These are phyloP conservation scores for Urocolius indicus DNA, from an alignment of 2,113 vertebrate species.

Conservation along the genomic window DNA sequence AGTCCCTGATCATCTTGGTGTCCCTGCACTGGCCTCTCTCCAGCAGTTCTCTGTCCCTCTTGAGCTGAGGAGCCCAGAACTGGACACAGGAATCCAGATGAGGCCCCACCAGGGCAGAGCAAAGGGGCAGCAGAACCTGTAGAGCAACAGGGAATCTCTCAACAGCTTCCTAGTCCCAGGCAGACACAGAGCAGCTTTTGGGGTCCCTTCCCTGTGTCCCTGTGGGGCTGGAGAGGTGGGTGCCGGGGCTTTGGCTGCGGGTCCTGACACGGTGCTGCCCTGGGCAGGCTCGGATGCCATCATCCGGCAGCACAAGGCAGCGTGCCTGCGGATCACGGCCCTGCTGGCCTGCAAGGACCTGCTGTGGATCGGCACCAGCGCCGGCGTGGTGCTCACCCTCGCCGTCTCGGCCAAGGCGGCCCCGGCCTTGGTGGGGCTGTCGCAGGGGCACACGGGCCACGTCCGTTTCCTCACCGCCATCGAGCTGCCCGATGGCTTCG, in stretches of 20 bases:
- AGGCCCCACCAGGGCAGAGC: no score
- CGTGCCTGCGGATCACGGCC: slow-evolving; percentile 94
- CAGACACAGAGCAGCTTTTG: background rate
- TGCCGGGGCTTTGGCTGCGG: no score
- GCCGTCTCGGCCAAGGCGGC: slow-evolving; percentile 79
- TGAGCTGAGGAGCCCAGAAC: no score
- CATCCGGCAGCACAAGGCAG: slow-evolving; percentile 97
- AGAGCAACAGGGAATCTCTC: background rate
- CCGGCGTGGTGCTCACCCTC: slow-evolving; percentile 93
- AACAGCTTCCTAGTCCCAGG: background rate
- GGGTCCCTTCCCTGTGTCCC: accelerated
- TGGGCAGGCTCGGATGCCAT: slow-evolving; percentile 90
- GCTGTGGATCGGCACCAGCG: slow-evolving; percentile 97
- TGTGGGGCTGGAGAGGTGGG: no score
- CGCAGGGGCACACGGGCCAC: slow-evolving; percentile 96
- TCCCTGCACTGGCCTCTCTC: no score
- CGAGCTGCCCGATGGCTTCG: slow-evolving; percentile 91
- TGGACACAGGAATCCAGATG: no score
- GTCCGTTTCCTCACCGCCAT: slow-evolving; percentile 95
- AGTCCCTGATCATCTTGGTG: no score
- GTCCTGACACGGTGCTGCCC: no score
- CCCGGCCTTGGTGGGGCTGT: slow-evolving; percentile 86
- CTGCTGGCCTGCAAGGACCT: slow-evolving; percentile 93
- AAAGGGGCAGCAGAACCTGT: no score
- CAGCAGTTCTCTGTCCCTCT: no score